Evolutionary conservation across 2,888 invertebrate genomes (phyloP).

Genomic region (Troides helena): DNA sequence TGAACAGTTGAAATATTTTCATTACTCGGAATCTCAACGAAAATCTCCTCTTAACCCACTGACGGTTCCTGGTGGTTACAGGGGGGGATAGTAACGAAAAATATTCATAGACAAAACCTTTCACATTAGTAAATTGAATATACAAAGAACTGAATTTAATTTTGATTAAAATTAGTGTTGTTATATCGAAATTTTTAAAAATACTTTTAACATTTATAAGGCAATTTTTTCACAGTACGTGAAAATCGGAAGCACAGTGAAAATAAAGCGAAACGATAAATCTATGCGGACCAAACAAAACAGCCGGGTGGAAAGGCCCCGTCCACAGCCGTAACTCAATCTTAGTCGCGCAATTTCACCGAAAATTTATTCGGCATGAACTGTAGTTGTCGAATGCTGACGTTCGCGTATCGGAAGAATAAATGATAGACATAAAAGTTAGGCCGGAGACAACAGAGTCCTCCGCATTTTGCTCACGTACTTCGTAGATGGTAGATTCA

Average conservation of each 20-base stretch:
- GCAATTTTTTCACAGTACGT: conserved; percentile 40
- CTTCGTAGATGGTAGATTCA: conserved; percentile 51
- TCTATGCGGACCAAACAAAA: conserved; percentile 58
- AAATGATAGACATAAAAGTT: conserved; percentile 73
- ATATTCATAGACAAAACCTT: too few relatives aligned
- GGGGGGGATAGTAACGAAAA: too few relatives aligned
- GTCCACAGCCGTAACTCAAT: conserved; percentile 72
- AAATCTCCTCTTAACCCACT: too few relatives aligned
- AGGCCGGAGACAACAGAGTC: conserved; percentile 62
- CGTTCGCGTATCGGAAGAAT: conserved; percentile 71
- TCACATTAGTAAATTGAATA: too few relatives aligned
- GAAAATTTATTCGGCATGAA: conserved; percentile 74
- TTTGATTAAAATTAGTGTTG: too few relatives aligned
- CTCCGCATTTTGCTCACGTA: conserved; percentile 75
- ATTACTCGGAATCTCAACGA: too few relatives aligned
- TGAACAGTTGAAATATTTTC: background rate
- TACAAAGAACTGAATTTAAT: too few relatives aligned
- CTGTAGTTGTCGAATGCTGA: conserved; percentile 78
- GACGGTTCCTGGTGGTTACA: too few relatives aligned
- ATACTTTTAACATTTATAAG: conserved; percentile 4
- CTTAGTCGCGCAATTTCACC: conserved; percentile 66
- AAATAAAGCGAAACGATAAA: conserved; percentile 64
- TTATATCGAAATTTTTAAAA: too few relatives aligned
- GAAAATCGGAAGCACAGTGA: conserved; percentile 47
- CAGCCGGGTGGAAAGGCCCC: conserved; percentile 58